Percentiles rank a stretch among this genome's conserved stretches.
phyloP scores from a whole-genome alignment of 2,113 vertebrate genomes.

The Esox niger region DNA sequence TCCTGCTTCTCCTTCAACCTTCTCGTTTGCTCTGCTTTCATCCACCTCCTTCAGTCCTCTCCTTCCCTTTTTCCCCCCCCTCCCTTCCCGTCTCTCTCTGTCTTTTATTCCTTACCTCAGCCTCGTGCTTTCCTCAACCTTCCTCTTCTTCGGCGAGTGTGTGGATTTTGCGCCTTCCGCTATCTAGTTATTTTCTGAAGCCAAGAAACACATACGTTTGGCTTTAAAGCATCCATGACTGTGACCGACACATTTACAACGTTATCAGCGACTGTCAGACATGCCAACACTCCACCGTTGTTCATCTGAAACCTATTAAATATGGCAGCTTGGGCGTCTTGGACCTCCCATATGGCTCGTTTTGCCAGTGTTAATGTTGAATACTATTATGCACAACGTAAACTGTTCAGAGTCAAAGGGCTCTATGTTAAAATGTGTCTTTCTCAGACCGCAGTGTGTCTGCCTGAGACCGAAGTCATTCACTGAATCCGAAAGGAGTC shows the following conservation, averaged over 20 bases:
- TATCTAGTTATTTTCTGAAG: not conserved
- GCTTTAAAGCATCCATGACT: constrained; percentile 63
- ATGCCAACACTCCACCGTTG: constrained; percentile 55
- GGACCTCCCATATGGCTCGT: constrained; percentile 24
- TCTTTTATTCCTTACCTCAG: constrained; percentile 1
- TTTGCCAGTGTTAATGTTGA: constrained; percentile 47
- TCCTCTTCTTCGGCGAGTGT: constrained; percentile 46
- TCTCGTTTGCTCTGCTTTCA: not conserved
- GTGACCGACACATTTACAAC: constrained; percentile 65
- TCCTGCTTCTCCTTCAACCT: not conserved
- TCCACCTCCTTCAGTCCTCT: not conserved
- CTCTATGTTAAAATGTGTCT: constrained; percentile 27
- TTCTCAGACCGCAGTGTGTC: constrained; percentile 11
- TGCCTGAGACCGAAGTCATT: not conserved
- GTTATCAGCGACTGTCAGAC: constrained; percentile 67
- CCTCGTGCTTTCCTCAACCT: constrained; percentile 16
- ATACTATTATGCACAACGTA: not conserved
- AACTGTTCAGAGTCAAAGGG: not conserved
- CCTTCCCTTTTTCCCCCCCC: constrained; percentile 1
- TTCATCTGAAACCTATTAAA: constrained; percentile 59
- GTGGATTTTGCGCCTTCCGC: constrained; percentile 35
- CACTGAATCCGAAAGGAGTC: no score
- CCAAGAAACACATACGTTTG: constrained; percentile 37
- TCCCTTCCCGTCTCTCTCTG: not conserved
- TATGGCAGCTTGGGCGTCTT: constrained; percentile 30